Conservation (phyloP, 1,140 invertebrate genomes). For the Drosophila virilis region DNA sequence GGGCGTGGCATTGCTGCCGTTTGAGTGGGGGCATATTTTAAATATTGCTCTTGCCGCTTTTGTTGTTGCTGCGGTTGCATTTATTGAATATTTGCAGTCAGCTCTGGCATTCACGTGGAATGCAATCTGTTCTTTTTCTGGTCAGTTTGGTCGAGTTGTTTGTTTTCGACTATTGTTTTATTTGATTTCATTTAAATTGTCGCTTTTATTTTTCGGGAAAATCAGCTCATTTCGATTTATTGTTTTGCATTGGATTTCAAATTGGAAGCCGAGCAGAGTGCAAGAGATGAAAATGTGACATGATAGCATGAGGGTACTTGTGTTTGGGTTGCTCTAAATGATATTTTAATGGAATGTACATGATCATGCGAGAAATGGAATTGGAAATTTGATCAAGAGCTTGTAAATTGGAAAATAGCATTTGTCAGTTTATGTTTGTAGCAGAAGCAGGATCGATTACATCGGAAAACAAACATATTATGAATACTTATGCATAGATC, state of each 20-base stretch:
- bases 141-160: constrained; percentile 18
- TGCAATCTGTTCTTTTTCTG: constrained; percentile 29
- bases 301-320: background rate
- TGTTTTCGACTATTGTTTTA: constrained; percentile 10
- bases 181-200: constrained; percentile 3
- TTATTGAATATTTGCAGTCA: constrained; percentile 41
- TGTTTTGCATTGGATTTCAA: background rate
- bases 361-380: too few species aligned
- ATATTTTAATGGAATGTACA: too few species aligned
- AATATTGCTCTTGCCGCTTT: constrained; percentile 24
- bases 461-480: too few species aligned
- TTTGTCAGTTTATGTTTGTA: too few species aligned
- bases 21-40: constrained; percentile 28
- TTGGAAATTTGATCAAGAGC: too few species aligned
- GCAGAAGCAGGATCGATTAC: too few species aligned
- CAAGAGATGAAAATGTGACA: too few species aligned
- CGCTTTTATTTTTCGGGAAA: constrained; percentile 9
- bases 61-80: constrained; percentile 37
- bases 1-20: constrained; percentile 3
- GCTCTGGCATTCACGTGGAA: constrained; percentile 25
- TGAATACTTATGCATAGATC: too few species aligned
- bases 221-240: background rate
- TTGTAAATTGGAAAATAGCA: too few species aligned
- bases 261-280: too few species aligned
- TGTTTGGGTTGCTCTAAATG: too few species aligned